Conservation (phyloP, 2,797 vertebrate genomes). For the Neomorphus geoffroyi region DNA sequence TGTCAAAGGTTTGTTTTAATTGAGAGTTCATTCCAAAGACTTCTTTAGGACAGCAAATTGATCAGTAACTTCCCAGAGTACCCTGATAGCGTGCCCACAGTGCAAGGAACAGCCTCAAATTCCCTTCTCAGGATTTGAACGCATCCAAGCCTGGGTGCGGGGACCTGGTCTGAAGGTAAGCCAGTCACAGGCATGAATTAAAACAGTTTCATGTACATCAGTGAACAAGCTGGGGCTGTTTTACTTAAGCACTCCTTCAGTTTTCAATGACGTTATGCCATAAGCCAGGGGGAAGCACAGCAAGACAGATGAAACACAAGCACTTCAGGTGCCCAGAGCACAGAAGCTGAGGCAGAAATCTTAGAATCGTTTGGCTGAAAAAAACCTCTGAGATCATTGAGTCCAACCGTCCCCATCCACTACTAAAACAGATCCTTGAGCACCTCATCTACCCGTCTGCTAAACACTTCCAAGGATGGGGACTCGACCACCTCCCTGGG, state of each 20-base stretch:
- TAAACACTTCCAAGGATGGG: too few species aligned
- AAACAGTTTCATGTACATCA: neutral
- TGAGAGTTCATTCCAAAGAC: neutral
- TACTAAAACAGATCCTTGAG: too few species aligned
- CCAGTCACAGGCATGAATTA: neutral
- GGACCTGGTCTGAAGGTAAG: neutral
- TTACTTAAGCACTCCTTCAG: neutral
- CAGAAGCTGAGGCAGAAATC: neutral
- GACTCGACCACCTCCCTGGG: too few species aligned
- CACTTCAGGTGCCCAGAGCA: neutral
- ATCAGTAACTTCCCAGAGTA: neutral
- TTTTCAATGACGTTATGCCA: accelerated
- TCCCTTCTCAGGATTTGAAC: accelerated
- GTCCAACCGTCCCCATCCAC: too few species aligned
- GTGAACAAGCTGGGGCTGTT: neutral
- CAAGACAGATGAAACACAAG: neutral
- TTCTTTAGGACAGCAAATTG: neutral
- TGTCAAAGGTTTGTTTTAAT: neutral
- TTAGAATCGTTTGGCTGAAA: too few species aligned
- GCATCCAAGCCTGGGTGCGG: accelerated
- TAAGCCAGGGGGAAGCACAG: neutral
- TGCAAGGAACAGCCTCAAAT: accelerated
- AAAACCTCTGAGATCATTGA: too few species aligned
- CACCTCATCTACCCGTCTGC: too few species aligned
- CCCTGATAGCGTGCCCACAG: accelerated